phyloP scores from a whole-genome alignment of 2,888 invertebrate species.

The Lagria hirta region DNA sequence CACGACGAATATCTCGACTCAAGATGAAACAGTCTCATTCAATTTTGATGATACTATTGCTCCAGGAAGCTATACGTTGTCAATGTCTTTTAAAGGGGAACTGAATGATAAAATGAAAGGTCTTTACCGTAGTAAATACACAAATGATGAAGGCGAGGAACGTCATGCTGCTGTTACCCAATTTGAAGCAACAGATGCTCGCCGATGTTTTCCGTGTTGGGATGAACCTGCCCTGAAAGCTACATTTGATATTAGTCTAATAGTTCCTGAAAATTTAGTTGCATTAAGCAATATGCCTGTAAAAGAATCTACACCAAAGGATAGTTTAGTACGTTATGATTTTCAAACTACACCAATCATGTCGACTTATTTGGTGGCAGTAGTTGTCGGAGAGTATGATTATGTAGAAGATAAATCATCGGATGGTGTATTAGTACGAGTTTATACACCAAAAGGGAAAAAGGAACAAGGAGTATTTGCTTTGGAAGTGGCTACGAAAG shows the following conservation, averaged over 20 bases:
- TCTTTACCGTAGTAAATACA: conserved; percentile 89
- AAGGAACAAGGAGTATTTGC: conserved; percentile 91
- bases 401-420: conserved; percentile 81
- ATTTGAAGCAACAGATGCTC: conserved; percentile 88
- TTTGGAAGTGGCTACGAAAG: conserved; percentile 86
- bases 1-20: conserved; percentile 50
- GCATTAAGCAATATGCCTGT: conserved; percentile 93
- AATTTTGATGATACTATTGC: conserved; percentile 63
- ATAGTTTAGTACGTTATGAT: conserved; percentile 47
- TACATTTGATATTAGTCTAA: conserved; percentile 85
- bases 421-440: conserved; percentile 80
- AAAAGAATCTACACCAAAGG: conserved; percentile 41
- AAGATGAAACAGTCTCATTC: conserved; percentile 72
- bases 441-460: conserved; percentile 87
- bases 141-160: conserved; percentile 71
- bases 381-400: conserved; percentile 94
- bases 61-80: conserved; percentile 61
- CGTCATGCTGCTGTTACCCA: conserved; percentile 88
- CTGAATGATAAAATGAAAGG: conserved; percentile 94
- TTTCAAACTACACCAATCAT: conserved; percentile 89
- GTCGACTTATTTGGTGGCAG: conserved; percentile 94
- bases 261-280: conserved; percentile 74
- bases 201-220: conserved; percentile 94
- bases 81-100: conserved; percentile 76
- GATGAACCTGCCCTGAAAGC: conserved; percentile 97